These are phyloP conservation scores for Latheticus oryzae DNA, from an alignment of 2,888 invertebrate species.

Conservation along the genomic window DNA sequence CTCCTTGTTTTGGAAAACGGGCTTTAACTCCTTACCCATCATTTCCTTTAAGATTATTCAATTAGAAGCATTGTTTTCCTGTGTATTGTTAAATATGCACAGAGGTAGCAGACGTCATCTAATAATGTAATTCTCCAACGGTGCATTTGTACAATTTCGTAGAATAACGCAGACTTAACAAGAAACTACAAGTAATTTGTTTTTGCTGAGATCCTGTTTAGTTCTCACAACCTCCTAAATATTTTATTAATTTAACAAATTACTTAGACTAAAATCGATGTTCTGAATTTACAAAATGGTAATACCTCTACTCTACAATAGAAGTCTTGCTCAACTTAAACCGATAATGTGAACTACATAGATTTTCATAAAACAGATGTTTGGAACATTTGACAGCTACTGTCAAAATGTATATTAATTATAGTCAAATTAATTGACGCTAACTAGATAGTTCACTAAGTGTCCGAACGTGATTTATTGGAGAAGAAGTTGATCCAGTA, in stretches of 20 bases:
- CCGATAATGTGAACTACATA: constrained; percentile 4
- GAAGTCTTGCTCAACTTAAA: constrained; percentile 12
- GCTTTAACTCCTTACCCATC: no score
- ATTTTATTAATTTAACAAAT: constrained; percentile 27
- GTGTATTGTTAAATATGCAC: constrained; percentile 33
- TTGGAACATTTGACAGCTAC: constrained; percentile 24
- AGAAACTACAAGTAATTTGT: constrained; percentile 27
- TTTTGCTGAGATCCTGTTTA: constrained; percentile 11
- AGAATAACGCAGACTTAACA: constrained; percentile 24
- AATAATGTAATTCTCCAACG: constrained; percentile 32
- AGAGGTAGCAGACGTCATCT: constrained; percentile 28
- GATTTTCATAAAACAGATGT: constrained; percentile 34
- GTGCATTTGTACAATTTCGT: constrained; percentile 19
- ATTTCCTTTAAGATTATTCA: constrained; percentile 29
- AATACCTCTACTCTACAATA: no score
- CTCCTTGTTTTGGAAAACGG: no score
- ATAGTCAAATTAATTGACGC: constrained; percentile 36
- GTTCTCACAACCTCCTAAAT: constrained; percentile 10
- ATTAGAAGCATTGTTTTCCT: constrained; percentile 36
- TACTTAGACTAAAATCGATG: not conserved
- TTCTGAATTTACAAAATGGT: not conserved
- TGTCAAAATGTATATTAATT: constrained; percentile 38
- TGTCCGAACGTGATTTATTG: constrained; percentile 29
- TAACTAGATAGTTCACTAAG: constrained; percentile 28
- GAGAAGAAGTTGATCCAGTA: constrained; percentile 9